A percentile compares a stretch with the other conserved stretches of the same genome.
These are phyloP conservation scores for Calephelis virginiensis DNA, from an alignment of 1,140 invertebrate species.

Conservation along the genomic window DNA sequence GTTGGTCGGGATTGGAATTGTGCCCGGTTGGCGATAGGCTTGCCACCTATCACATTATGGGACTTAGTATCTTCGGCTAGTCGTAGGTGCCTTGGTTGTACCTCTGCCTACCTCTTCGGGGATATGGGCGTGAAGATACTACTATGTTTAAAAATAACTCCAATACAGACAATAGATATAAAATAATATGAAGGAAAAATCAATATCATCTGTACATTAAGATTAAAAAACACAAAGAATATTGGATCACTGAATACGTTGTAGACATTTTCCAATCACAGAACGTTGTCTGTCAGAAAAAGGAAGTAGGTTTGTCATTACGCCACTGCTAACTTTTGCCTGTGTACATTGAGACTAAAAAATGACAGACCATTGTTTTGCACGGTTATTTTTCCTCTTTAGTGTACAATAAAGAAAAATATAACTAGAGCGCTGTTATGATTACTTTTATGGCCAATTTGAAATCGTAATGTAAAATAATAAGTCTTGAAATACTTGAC, in stretches of 20 bases:
- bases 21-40: no score
- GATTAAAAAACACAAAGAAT: constrained; percentile 6
- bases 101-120: no score
- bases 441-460: no score
- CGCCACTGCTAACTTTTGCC: constrained; percentile 22
- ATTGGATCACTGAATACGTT: constrained; percentile 31
- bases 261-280: constrained; percentile 57
- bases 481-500: no score
- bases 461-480: neutral
- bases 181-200: neutral
- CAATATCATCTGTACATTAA: neutral
- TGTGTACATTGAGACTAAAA: constrained; percentile 11
- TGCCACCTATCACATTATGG: no score
- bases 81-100: no score
- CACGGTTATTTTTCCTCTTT: neutral
- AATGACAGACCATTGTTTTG: constrained; percentile 3
- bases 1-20: no score
- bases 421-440: no score
- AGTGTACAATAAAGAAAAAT: neutral
- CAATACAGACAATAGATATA: no score
- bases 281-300: constrained; percentile 34
- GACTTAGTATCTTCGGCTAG: no score
- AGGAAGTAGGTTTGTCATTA: constrained; percentile 41
- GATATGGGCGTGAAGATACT: no score
- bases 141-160: no score